Evolutionary conservation across 2,113 vertebrate genomes (phyloP).

Genomic region (Thamnaconus septentrionalis): DNA sequence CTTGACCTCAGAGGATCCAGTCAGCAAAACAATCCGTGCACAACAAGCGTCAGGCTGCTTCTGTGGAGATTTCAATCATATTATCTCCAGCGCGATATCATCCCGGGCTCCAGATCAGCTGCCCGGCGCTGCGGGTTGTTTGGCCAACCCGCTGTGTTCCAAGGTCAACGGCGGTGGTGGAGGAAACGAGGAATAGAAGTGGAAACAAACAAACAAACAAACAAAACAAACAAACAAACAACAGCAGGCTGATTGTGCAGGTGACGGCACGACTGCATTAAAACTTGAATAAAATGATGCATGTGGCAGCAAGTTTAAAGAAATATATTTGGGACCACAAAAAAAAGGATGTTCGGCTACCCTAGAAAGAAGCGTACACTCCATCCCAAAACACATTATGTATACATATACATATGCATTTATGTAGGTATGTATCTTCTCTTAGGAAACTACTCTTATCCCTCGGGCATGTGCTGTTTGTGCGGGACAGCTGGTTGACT

Average conservation of each 20-base stretch:
- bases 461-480: no score
- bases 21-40: not conserved
- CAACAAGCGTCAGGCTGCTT: no score
- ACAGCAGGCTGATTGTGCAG: not conserved
- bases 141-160: not conserved
- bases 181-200: not conserved
- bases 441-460: no score
- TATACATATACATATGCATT: no score
- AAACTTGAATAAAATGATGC: no score
- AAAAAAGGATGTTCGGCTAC: no score
- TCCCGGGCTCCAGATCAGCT: not conserved
- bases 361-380: no score
- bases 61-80: not conserved
- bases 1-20: not conserved
- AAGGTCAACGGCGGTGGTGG: not conserved
- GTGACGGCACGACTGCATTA: not conserved
- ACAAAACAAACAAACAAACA: not conserved
- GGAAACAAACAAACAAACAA: not conserved
- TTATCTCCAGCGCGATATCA: not conserved
- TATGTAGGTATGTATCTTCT: no score
- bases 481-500: no score
- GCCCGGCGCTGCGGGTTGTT: not conserved
- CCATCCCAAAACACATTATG: no score
- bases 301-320: no score
- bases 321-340: no score